These are phyloP conservation scores for Bombylius major DNA, from an alignment of 2,888 invertebrate species.

Conservation along the genomic window DNA sequence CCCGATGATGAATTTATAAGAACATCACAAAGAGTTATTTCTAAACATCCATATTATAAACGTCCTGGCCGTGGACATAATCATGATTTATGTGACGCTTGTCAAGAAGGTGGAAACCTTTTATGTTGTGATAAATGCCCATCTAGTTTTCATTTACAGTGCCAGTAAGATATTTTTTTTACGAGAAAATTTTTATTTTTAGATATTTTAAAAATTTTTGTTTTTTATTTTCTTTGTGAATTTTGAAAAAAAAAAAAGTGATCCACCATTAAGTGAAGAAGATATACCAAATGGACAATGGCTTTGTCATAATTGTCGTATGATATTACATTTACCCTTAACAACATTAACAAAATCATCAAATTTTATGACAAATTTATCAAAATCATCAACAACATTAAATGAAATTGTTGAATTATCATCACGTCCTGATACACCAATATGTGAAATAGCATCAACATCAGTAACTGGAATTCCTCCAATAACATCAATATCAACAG, in stretches of 20 bases:
- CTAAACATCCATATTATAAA: slow-evolving; percentile 71
- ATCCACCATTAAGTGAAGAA: slow-evolving; percentile 81
- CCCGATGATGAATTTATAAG: slow-evolving; percentile 55
- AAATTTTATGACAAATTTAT: slow-evolving; percentile 15
- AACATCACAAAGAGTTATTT: slow-evolving; percentile 42
- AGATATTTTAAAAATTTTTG: not conserved
- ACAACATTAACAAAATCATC: not conserved
- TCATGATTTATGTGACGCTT: slow-evolving; percentile 87
- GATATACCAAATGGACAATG: slow-evolving; percentile 86
- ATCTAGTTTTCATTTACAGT: slow-evolving; percentile 88
- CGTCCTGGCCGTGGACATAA: slow-evolving; percentile 81
- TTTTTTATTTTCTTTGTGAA: slow-evolving; percentile 2
- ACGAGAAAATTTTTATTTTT: not conserved
- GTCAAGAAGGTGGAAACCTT: slow-evolving; percentile 87
- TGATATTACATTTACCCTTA: slow-evolving; percentile 23
- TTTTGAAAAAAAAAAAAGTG: slow-evolving; percentile 41
- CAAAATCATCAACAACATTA: slow-evolving; percentile 21
- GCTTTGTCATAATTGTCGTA: slow-evolving; percentile 73
- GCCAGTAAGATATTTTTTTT: slow-evolving; percentile 60
- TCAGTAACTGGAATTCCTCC: slow-evolving; percentile 1
- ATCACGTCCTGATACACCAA: slow-evolving; percentile 30
- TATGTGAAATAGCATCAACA: slow-evolving; percentile 19
- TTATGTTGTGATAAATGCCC: slow-evolving; percentile 94
- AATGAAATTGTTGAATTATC: slow-evolving; percentile 16
- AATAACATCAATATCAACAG: not conserved